Evolutionary conservation across 2,113 vertebrate genomes (phyloP), one percentile per base, ranked within the genome.

Genomic region (Oriolus oriolus): DNA sequence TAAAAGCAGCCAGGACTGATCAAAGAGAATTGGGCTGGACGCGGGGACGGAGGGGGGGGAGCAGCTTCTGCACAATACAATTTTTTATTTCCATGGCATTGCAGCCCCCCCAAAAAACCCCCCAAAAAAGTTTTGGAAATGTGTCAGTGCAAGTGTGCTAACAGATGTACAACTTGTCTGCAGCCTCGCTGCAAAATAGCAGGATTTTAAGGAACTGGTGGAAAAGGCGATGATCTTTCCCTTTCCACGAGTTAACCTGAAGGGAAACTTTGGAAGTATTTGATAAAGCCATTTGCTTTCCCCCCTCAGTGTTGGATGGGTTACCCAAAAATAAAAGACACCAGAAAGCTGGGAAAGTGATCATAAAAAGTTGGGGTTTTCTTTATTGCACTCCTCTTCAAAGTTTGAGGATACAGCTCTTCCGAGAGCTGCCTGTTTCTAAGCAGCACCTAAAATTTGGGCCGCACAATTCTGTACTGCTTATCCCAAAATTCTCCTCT

Each of bases 251-350:
- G 50, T 87, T 73, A 53, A 35, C 57, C 65, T 66, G 33, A 56
- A 84, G 59, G 71, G 77, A 74, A 96, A 95, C 75, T 97, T 96
- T 68, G 26, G 42, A 74, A 96, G 95, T 81, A 59, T 88, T 52
- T 49, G 39, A 83, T 74, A 92, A 85, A 87, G 71, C 45, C 1
- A 0, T 64, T 66, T 37, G 41, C 66, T 85, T 57, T 53, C 53
- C 24, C 56, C 59, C 31, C 50, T 87, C 16, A 3, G n/a, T 7
- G 14, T 16, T n/a, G 35, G 64, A 83, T 61, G 50, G 65, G 41
- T 42, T 64, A 70, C 65, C 91, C 60, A 74, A 94, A 88, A 90
- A 73, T 89, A 76, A 96, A 84, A 81, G 53, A 54, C 50, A 70
- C 11, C 24, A 83, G 69, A 73, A 87, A 90, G 42, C 70, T 53